Evolutionary conservation across 2,797 vertebrate species (phyloP), one percentile per base, ranked within the genome.

Genomic region (Sebastes cheni): DNA sequence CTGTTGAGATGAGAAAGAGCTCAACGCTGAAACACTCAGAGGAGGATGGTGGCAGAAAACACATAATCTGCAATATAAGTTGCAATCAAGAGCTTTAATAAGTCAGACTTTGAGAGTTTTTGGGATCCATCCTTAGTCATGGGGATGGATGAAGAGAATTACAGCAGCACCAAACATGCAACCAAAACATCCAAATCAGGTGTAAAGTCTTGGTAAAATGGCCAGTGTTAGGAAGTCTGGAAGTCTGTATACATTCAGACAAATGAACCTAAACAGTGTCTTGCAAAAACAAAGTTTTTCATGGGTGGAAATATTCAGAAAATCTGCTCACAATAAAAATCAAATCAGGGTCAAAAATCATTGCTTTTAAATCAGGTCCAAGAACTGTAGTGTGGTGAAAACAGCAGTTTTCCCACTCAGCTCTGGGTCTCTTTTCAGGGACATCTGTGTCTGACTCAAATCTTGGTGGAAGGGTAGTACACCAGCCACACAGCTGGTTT

Each of bases 401-500:
- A 36, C 12, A 8, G 22, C 58, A 64, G 73, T 54, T 32, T 64
- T 75, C 34, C 32, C 54, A 25, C 20, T 60, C 54, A 30, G 69
- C 67, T 80, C 30, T 20, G 50, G 42, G 36, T 66, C 14, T 70
- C 23, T 65, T 30, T 82, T 60, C 67, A 62, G 58, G 46, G 65
- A 88, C 84, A 87, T 86, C 77, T 85, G 81, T 68, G 42, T 72
- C 71, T 79, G 80, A 88, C 72, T 85, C 77, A 61, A 54, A 46
- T 64, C 71, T 32, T 36, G 59, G 36, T 59, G 46, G 75, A 77
- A n/a, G 50, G 50, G 67, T 27, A 14, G 77, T 5, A 11, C 25
- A 78, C 70, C 82, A 82, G 80, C 58, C 22, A 34, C 81, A 75
- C 80, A 75, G 82, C 78, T 88, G 86, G 72, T 89, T 85, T 91